These are phyloP conservation scores for Orthosia incerta DNA, from an alignment of 2,888 invertebrate species.

Conservation along the genomic window DNA sequence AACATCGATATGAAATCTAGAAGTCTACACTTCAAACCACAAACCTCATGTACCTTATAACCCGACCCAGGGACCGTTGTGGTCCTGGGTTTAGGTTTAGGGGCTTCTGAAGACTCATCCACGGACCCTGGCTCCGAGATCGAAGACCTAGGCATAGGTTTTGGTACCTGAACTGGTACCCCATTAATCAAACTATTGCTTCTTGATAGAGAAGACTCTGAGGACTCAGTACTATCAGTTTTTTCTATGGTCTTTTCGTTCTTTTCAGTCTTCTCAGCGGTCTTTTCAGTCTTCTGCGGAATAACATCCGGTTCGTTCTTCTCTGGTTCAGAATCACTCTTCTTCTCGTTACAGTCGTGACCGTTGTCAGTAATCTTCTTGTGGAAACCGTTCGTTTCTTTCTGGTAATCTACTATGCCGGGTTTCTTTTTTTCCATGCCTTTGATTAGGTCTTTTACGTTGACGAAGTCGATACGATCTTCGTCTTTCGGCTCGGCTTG, in stretches of 20 bases:
- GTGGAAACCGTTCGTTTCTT: constrained; percentile 85
- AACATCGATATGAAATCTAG: constrained; percentile 26
- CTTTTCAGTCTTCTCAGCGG: constrained; percentile 62
- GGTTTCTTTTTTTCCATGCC: constrained; percentile 91
- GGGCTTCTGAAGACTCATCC: constrained; percentile 87
- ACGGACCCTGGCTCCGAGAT: constrained; percentile 92
- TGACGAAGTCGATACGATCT: constrained; percentile 89
- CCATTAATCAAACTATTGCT: constrained; percentile 87
- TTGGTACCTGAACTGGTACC: constrained; percentile 91
- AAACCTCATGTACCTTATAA: constrained; percentile 93
- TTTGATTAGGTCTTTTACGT: constrained; percentile 92
- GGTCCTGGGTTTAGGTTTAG: constrained; percentile 94
- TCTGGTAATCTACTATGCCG: constrained; percentile 74
- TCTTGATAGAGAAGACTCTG: constrained; percentile 79
- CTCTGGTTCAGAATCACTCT: constrained; percentile 70
- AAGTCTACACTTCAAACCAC: constrained; percentile 53
- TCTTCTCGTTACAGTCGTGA: constrained; percentile 74
- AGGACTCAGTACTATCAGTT: constrained; percentile 81
- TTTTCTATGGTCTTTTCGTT: constrained; percentile 75
- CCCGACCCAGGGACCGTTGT: constrained; percentile 92
- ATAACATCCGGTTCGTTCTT: constrained; percentile 69
- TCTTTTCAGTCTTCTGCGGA: constrained; percentile 67
- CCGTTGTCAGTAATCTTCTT: constrained; percentile 83
- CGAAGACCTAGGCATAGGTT: constrained; percentile 95
- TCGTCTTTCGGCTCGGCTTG: constrained; percentile 83